Base-by-base conservation (phyloP, 2,888 invertebrate species). In the Scelioninae gen. 2 region DNA sequence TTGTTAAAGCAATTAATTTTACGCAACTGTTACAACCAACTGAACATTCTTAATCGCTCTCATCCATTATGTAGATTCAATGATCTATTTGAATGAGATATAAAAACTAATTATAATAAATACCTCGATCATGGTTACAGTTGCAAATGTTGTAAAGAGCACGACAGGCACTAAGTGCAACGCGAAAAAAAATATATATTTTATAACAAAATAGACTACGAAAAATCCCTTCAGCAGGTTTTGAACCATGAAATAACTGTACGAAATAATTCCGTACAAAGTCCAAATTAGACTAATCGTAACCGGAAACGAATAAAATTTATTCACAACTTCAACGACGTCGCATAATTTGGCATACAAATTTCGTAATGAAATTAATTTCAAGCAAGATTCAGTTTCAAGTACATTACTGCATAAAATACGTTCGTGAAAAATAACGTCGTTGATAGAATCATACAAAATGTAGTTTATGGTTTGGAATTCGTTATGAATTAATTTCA, bases 401-500 rank as follows among this genome's bases (percentile, higher is more conserved):
- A 22, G 22, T 5, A 22, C 22, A 5, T 22, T 22, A 22, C 22
- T 2, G 5, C 22, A 22, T 5, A 22, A 22, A 2, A 22, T 5
- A 22, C 22, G 2, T 22, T 22, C 22, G 5, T 22, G 2, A 2
- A 5, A 5, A 4, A 19, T n/a, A 7, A 13, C 7, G 2, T 19
- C 19, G 9, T 2, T 0, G 6, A 33, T 13, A 0, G n/a, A 16
- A 22, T 37, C 2, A 18, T 9, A 22, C 13, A 55, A 41, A 39
- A 28, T 25, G 9, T n/a, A 41, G 10, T 55, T 55, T 6, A 55
- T n/a, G 11, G 39, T 22, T 25, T 25, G 9, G 2, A 55, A 55
- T 33, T 55, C 25, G 9, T 39, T 25, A 1, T 55, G 15, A 16
- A 55, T 15, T 3, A 39, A 1, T 39, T 55, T 55, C 2, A 55